phyloP scores from a whole-genome alignment of 2,888 invertebrate species.

The Lymantria monacha region DNA sequence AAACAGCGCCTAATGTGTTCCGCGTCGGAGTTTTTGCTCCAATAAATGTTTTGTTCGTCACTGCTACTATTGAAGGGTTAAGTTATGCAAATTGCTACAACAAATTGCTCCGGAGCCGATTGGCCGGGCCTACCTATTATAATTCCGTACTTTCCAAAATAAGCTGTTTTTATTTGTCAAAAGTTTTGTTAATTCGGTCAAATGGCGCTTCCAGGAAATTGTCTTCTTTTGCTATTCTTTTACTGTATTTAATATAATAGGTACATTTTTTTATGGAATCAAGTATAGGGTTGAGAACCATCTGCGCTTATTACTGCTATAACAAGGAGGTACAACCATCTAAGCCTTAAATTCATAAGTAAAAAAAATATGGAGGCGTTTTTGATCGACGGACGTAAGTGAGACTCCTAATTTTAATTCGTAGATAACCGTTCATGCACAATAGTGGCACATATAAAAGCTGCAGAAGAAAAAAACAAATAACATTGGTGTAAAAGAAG shows the following conservation, averaged over 20 bases:
- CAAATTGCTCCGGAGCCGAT: conserved; percentile 49
- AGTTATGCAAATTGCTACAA: conserved; percentile 76
- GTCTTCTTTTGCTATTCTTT: conserved; percentile 18
- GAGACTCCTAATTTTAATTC: too few relatives aligned
- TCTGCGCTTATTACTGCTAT: too few relatives aligned
- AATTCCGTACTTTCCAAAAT: conserved; percentile 43
- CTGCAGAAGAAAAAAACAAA: too few relatives aligned
- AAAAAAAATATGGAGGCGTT: too few relatives aligned
- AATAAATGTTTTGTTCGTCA: conserved; percentile 60
- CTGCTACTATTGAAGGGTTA: conserved; percentile 64
- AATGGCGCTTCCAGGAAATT: conserved; percentile 26
- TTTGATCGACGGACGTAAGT: too few relatives aligned
- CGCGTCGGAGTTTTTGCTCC: conserved; percentile 58
- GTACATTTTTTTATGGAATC: too few relatives aligned
- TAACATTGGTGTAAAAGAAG: too few relatives aligned
- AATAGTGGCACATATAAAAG: too few relatives aligned
- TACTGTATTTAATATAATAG: neutral
- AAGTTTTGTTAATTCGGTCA: conserved; percentile 34
- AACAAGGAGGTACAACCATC: too few relatives aligned
- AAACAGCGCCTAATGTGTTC: conserved; percentile 47
- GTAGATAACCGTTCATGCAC: too few relatives aligned
- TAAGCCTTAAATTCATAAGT: too few relatives aligned
- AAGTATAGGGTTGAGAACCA: too few relatives aligned
- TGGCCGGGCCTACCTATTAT: conserved; percentile 46
- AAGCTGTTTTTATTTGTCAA: conserved; percentile 36